phyloP scores from a whole-genome alignment of 2,888 invertebrate genomes.

The Chymomyza amoena region DNA sequence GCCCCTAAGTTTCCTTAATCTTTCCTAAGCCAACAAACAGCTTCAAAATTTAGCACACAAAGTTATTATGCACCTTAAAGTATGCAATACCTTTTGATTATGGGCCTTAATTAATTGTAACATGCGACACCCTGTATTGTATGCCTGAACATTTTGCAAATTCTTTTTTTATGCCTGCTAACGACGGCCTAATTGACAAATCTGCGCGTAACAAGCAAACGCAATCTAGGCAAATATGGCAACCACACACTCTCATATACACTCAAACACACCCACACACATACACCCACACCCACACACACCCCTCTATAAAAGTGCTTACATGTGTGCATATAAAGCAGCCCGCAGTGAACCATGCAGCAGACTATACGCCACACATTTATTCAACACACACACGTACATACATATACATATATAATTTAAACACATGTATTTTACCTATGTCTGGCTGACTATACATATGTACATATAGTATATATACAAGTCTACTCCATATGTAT shows the following conservation, averaged over 20 bases:
- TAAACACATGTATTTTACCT: conserved; percentile 62
- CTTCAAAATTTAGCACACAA: no score
- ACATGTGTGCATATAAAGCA: not conserved
- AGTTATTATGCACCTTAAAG: not conserved
- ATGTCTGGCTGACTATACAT: conserved; percentile 17
- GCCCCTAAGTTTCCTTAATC: no score
- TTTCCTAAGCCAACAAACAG: no score
- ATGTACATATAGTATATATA: not conserved
- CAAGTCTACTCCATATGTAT: not conserved
- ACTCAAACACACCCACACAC: conserved; percentile 14
- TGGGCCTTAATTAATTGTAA: not conserved
- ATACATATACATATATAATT: conserved; percentile 45
- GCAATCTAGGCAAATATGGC: conserved; percentile 43
- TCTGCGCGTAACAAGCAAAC: conserved; percentile 56
- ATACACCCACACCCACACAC: not conserved
- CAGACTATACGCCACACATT: conserved; percentile 35
- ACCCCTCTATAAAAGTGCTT: conserved; percentile 26
- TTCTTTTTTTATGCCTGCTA: conserved; percentile 27
- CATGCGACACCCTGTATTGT: conserved; percentile 18
- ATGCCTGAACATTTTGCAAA: not conserved
- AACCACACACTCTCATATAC: conserved; percentile 25
- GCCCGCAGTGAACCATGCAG: conserved; percentile 22
- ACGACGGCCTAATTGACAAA: conserved; percentile 66
- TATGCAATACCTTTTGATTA: not conserved
- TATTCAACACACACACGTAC: not conserved